These are phyloP conservation scores for Sebastes ruberrimus DNA, from an alignment of 2,797 vertebrate species.

Conservation along the genomic window DNA sequence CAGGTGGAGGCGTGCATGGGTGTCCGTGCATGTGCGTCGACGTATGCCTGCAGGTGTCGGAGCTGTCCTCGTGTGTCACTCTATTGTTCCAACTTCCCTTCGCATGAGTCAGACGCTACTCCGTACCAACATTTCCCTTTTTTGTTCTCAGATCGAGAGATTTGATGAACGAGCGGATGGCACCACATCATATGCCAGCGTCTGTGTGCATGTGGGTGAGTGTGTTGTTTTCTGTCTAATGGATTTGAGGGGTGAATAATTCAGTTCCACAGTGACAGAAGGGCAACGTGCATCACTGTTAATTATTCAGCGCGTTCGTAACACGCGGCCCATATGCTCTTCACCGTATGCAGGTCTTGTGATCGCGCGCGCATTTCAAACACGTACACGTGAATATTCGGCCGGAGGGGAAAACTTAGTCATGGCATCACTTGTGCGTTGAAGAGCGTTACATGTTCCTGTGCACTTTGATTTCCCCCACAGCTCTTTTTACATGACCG, in stretches of 20 bases:
- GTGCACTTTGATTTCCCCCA: constrained; percentile 20
- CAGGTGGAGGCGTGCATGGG: constrained; percentile 3
- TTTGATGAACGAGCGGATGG: background rate
- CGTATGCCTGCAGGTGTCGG: constrained; percentile 10
- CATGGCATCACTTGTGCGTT: background rate
- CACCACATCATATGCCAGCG: constrained; percentile 1
- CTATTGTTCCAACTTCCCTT: constrained; percentile 28
- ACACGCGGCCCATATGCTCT: constrained; percentile 61
- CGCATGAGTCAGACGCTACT: background rate
- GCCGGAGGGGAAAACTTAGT: constrained; percentile 7
- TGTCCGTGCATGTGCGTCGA: background rate
- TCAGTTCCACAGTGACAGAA: constrained; percentile 65
- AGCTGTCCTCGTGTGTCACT: constrained; percentile 15
- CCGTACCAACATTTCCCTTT: constrained; percentile 19
- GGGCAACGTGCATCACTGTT: constrained; percentile 66
- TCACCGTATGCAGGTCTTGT: constrained; percentile 31
- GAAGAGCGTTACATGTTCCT: constrained; percentile 25
- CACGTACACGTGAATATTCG: constrained; percentile 9
- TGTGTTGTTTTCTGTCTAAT: constrained; percentile 32
- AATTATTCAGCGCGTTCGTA: constrained; percentile 74
- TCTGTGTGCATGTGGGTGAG: background rate
- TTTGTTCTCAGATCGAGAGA: constrained; percentile 12
- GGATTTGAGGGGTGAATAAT: constrained; percentile 72
- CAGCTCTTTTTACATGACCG: background rate
- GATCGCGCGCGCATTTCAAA: background rate